Conservation (phyloP, 2,797 vertebrate genomes). For the Scarus forsteni region DNA sequence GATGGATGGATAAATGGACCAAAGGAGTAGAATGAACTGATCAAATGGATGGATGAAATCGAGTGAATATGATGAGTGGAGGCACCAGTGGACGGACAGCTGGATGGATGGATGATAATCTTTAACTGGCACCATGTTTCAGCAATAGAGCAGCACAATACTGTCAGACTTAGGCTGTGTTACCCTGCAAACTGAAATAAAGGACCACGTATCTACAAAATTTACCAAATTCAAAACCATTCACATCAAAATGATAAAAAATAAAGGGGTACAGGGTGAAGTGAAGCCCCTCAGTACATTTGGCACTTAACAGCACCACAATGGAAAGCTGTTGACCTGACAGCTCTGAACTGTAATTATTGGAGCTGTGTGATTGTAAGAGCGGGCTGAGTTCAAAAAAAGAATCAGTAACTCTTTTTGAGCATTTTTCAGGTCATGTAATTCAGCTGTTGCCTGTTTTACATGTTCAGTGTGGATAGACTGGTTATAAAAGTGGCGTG, state of each 20-base stretch:
- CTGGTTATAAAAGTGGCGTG: no score
- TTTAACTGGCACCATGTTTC: background rate
- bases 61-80: no score
- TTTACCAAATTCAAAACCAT: conserved; percentile 18
- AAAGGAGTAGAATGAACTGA: no score
- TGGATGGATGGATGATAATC: background rate
- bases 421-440: conserved; percentile 2
- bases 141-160: no score
- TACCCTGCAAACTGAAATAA: background rate
- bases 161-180: background rate
- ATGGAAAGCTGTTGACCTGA: conserved; percentile 22
- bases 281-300: conserved; percentile 7
- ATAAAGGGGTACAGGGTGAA: background rate
- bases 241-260: conserved; percentile 14
- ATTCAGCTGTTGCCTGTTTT: background rate
- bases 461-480: background rate
- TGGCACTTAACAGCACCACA: conserved; percentile 13
- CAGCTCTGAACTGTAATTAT: conserved; percentile 14
- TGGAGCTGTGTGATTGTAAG: background rate
- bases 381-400: background rate
- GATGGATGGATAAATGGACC: background rate
- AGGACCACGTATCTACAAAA: conserved; percentile 1
- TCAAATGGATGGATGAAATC: no score
- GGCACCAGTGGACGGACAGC: no score
- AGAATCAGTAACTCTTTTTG: background rate